Conservation (phyloP, 2,797 vertebrate species). For the Sebastes nivosus region DNA sequence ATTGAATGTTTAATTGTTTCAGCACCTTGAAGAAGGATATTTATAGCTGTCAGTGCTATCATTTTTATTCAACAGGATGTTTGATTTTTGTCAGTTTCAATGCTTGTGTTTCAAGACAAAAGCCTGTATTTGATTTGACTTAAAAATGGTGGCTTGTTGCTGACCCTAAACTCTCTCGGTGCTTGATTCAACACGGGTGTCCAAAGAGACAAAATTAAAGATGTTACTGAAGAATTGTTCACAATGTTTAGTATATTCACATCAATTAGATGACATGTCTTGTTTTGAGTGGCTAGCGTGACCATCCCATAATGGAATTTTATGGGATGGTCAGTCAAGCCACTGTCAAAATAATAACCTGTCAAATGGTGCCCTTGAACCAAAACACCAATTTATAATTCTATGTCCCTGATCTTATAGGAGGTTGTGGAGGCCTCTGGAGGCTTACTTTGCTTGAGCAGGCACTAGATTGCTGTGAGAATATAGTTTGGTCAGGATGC, state of each 20-base stretch:
- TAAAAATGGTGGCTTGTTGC: background rate
- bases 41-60: background rate
- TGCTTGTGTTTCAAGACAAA: background rate
- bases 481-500: constrained; percentile 38
- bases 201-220: background rate
- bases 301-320: constrained; percentile 32
- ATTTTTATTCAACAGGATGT: background rate
- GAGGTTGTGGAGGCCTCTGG: constrained; percentile 36
- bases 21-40: background rate
- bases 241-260: background rate
- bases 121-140: background rate
- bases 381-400: constrained; percentile 59
- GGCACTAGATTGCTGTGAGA: constrained; percentile 49
- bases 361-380: constrained; percentile 58
- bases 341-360: constrained; percentile 63
- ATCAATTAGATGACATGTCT: constrained; percentile 2
- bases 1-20: background rate
- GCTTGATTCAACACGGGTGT: background rate
- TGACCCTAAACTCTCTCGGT: background rate
- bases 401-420: constrained; percentile 59
- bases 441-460: constrained; percentile 55
- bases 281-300: constrained; percentile 1
- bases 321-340: constrained; percentile 27
- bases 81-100: background rate
- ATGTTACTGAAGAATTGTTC: background rate